phyloP scores from a whole-genome alignment of 2,888 invertebrate species.

The Brenthis hecate region DNA sequence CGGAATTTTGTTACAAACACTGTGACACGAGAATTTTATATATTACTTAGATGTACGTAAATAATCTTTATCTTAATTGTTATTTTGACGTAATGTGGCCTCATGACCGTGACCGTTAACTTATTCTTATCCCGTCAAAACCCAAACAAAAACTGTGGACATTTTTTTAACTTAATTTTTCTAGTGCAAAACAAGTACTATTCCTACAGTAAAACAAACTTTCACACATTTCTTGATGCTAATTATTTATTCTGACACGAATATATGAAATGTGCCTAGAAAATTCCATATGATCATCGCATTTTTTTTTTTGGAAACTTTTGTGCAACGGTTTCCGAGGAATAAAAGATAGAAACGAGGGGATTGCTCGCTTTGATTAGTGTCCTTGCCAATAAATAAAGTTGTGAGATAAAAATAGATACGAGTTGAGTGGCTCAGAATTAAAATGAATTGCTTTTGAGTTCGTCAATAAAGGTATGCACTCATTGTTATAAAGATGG shows the following conservation, averaged over 20 bases:
- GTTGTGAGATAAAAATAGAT: constrained; percentile 14
- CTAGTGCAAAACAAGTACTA: too few relatives aligned
- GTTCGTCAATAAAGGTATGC: constrained; percentile 9
- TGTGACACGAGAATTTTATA: too few relatives aligned
- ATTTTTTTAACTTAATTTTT: too few relatives aligned
- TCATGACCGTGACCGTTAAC: constrained; percentile 9
- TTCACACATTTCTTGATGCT: too few relatives aligned
- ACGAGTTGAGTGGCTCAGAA: constrained; percentile 18
- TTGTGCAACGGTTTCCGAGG: too few relatives aligned
- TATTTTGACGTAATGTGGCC: constrained; percentile 10
- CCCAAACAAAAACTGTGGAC: too few relatives aligned
- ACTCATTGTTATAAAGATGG: neutral
- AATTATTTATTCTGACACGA: too few relatives aligned
- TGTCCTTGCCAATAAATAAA: constrained; percentile 3
- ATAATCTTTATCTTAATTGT: neutral
- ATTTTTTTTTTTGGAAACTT: too few relatives aligned
- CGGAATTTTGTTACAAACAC: too few relatives aligned
- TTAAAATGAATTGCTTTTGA: constrained; percentile 25
- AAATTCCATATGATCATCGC: too few relatives aligned
- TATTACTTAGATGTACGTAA: neutral
- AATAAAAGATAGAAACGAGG: neutral
- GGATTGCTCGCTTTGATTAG: constrained; percentile 5
- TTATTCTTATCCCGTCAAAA: neutral
- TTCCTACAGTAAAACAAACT: too few relatives aligned
- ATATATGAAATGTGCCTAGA: too few relatives aligned